Conservation (phyloP, 2,797 vertebrate species). For the Thunnus albacares region DNA sequence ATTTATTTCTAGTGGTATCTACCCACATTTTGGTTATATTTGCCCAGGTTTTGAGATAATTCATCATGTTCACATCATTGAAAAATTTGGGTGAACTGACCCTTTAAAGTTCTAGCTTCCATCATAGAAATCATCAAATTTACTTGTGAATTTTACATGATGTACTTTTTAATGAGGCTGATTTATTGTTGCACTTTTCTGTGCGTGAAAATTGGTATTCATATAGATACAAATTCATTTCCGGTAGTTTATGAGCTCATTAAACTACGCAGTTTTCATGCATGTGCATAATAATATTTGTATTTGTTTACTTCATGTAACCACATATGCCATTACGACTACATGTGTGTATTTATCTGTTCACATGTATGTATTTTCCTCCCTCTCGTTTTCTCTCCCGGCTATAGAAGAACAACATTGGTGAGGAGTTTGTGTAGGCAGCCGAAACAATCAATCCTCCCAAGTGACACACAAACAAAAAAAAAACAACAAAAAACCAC, state of each 20-base stretch:
- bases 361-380: slow-evolving; percentile 20
- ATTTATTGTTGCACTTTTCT: neutral
- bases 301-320: neutral
- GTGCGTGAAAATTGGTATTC: neutral
- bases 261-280: too few relatives aligned
- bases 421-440: slow-evolving; percentile 65
- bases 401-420: slow-evolving; percentile 39
- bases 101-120: slow-evolving; percentile 6
- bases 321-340: neutral
- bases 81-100: neutral
- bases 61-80: too few relatives aligned
- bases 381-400: slow-evolving; percentile 35
- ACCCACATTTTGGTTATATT: too few relatives aligned
- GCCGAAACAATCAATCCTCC: slow-evolving; percentile 65
- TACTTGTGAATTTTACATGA: neutral
- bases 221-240: neutral
- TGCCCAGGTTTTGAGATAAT: too few relatives aligned
- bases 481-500: slow-evolving; percentile 10
- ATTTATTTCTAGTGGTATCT: too few relatives aligned
- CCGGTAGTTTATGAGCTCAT: too few relatives aligned
- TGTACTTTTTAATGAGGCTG: neutral
- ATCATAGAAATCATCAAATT: neutral
- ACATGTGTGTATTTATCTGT: neutral
- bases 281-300: neutral
- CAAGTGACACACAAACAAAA: slow-evolving; percentile 51